Percentiles rank a stretch among this genome's conserved stretches.
Evolutionary conservation across 2,888 invertebrate genomes (phyloP).

Genomic region (Drosophila rubida): DNA sequence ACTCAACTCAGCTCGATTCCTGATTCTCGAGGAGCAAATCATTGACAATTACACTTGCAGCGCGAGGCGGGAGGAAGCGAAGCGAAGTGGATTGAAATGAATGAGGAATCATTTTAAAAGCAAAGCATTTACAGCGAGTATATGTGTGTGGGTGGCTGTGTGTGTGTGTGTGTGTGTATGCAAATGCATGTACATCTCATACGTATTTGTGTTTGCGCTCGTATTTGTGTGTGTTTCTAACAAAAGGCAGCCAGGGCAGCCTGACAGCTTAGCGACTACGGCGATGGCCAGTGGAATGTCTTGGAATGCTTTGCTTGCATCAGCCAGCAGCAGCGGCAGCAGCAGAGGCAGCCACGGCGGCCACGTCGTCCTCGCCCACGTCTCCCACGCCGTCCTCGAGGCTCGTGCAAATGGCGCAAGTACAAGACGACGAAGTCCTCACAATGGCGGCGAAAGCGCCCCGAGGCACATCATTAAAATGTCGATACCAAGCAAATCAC

Average conservation of each 20-base stretch:
- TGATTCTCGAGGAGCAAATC: slow-evolving; percentile 40
- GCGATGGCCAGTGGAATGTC: slow-evolving; percentile 59
- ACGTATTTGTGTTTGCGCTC: slow-evolving; percentile 10
- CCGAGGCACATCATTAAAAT: slow-evolving; percentile 83
- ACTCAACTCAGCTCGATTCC: slow-evolving; percentile 2
- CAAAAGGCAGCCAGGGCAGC: slow-evolving; percentile 47
- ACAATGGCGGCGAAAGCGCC: slow-evolving; percentile 71
- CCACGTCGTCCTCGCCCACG: slow-evolving; percentile 2
- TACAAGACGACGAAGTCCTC: slow-evolving; percentile 58
- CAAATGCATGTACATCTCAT: slow-evolving; percentile 8
- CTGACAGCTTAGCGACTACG: slow-evolving; percentile 54
- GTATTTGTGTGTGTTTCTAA: slow-evolving; percentile 20
- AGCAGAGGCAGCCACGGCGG: neutral
- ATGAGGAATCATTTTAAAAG: slow-evolving; percentile 55
- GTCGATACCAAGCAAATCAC: slow-evolving; percentile 83
- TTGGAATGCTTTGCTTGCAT: slow-evolving; percentile 49
- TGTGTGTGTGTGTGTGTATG: slow-evolving; percentile 15
- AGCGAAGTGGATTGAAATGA: slow-evolving; percentile 27
- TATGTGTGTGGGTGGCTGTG: slow-evolving; percentile 5
- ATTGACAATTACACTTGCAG: slow-evolving; percentile 56
- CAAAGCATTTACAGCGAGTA: slow-evolving; percentile 32
- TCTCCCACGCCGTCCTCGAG: neutral
- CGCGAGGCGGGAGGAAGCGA: slow-evolving; percentile 34
- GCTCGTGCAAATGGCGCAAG: slow-evolving; percentile 51
- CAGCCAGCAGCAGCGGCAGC: slow-evolving; percentile 7